A percentile compares a stretch with the other conserved stretches of the same genome.
phyloP scores from a whole-genome alignment of 2,797 vertebrate genomes.

The Rhynchotus rufescens region DNA sequence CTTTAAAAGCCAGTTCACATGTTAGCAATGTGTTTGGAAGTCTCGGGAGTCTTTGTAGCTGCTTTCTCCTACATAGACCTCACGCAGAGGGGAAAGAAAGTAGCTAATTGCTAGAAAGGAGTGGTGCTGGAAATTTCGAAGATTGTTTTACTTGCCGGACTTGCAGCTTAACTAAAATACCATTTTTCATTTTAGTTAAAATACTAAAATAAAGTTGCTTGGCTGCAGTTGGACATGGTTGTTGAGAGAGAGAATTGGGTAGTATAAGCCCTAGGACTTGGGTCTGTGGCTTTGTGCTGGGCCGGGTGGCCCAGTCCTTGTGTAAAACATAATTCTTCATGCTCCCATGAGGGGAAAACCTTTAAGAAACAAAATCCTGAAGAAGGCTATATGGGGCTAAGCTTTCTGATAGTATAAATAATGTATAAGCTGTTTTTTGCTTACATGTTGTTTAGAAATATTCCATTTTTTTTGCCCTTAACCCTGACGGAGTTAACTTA shows the following conservation, averaged over 20 bases:
- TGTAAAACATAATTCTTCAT: not conserved
- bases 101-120: not conserved
- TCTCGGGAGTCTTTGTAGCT: not conserved
- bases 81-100: not conserved
- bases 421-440: not conserved
- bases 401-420: not conserved
- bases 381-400: not conserved
- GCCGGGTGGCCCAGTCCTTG: not conserved
- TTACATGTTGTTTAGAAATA: slow-evolving; percentile 14
- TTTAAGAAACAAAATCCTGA: not conserved
- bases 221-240: not conserved
- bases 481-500: not conserved
- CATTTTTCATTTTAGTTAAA: too few relatives aligned
- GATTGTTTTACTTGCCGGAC: not conserved
- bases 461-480: not conserved
- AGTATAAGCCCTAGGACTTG: not conserved
- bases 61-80: not conserved
- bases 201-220: not conserved
- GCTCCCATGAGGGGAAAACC: not conserved
- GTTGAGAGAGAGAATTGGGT: not conserved
- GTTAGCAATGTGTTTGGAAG: not conserved
- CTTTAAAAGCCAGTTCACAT: not conserved
- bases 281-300: fast-evolving
- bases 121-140: not conserved
- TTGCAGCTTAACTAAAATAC: not conserved